Conservation (phyloP, 2,888 invertebrate genomes). For the Drosophila prolongata region DNA sequence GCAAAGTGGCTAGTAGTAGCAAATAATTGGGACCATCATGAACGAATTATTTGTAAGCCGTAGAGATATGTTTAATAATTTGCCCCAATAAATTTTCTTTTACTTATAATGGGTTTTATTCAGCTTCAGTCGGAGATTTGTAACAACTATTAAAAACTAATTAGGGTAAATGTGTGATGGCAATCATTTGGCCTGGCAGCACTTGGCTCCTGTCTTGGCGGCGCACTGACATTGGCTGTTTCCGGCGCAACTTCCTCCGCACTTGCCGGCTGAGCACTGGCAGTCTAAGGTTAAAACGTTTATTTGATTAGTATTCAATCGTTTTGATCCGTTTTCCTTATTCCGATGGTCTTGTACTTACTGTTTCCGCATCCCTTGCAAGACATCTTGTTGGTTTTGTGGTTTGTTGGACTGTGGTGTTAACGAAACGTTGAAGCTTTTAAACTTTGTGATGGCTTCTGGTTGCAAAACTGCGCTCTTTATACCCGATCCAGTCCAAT, state of each 20-base stretch:
- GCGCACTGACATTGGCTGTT: conserved; percentile 74
- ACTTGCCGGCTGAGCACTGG: conserved; percentile 74
- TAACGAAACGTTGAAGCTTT: conserved; percentile 3
- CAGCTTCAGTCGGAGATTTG: conserved; percentile 36
- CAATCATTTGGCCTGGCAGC: conserved; percentile 56
- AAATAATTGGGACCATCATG: no score
- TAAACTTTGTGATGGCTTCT: conserved; percentile 22
- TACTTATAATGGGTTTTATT: conserved; percentile 13
- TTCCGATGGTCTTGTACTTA: conserved; percentile 43
- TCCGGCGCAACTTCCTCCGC: conserved; percentile 73
- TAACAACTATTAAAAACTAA: conserved; percentile 6
- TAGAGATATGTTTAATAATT: no score
- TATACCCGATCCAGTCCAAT: conserved; percentile 32
- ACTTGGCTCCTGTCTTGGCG: conserved; percentile 64
- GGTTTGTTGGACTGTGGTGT: conserved; percentile 9
- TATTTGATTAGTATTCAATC: conserved; percentile 9
- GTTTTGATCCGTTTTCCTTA: background rate
- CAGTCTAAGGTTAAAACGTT: conserved; percentile 57
- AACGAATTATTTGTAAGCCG: no score
- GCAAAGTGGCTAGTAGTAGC: no score
- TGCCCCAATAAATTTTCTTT: background rate
- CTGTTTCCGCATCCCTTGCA: conserved; percentile 78
- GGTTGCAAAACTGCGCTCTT: conserved; percentile 1
- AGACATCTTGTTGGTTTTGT: conserved; percentile 59
- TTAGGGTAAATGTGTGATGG: no score